phyloP scores from a whole-genome alignment of 2,888 invertebrate genomes.

The Drosophila mayaguana region DNA sequence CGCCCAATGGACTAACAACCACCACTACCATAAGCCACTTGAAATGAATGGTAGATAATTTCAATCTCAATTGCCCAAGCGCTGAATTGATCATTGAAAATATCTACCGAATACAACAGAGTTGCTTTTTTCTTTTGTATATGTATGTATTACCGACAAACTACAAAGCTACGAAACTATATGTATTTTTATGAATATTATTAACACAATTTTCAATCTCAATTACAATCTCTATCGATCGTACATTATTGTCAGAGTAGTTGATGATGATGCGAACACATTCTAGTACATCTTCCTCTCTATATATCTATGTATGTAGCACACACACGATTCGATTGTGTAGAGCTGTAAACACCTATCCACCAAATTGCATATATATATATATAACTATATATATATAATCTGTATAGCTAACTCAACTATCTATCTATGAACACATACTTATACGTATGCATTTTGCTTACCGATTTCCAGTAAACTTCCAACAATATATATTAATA shows the following conservation, averaged over 20 bases:
- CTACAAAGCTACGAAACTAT: slow-evolving; percentile 8
- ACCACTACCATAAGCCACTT: slow-evolving; percentile 50
- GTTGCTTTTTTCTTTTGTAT: slow-evolving; percentile 81
- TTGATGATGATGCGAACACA: slow-evolving; percentile 18
- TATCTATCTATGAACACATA: slow-evolving; percentile 35
- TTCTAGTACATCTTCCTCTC: slow-evolving; percentile 13
- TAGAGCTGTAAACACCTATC: slow-evolving; percentile 43
- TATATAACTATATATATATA: slow-evolving; percentile 7
- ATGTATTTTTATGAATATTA: slow-evolving; percentile 1
- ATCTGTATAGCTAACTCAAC: slow-evolving; percentile 10
- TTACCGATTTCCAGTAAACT: slow-evolving; percentile 35
- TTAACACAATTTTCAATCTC: slow-evolving; percentile 17
- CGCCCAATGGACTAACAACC: slow-evolving; percentile 48
- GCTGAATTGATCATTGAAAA: slow-evolving; percentile 74
- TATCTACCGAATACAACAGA: slow-evolving; percentile 69
- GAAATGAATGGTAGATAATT: slow-evolving; percentile 71
- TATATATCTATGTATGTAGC: slow-evolving; percentile 27
- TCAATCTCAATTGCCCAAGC: slow-evolving; percentile 71
- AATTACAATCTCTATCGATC: slow-evolving; percentile 16
- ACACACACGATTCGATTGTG: slow-evolving; percentile 33
- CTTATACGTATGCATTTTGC: slow-evolving; percentile 36
- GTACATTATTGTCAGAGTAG: slow-evolving; percentile 20
- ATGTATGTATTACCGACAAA: slow-evolving; percentile 51
- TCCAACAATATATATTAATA: not conserved
- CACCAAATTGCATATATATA: slow-evolving; percentile 14